A percentile compares a stretch with the other conserved stretches of the same genome.
Conservation (phyloP, 2,888 invertebrate genomes). For the Spilosoma lubricipeda region DNA sequence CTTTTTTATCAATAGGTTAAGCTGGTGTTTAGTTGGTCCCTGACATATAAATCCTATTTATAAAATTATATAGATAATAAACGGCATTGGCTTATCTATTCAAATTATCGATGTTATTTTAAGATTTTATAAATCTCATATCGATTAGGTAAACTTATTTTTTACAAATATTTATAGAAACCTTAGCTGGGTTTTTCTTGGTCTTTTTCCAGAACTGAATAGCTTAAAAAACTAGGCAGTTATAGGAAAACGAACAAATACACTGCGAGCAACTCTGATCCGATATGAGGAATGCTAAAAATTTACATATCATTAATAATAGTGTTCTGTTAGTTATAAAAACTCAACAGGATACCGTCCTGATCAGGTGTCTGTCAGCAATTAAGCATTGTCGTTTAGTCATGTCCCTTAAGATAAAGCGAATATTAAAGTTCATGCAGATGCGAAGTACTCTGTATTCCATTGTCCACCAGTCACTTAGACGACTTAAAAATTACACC, state of each 20-base stretch:
- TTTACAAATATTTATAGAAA: background rate
- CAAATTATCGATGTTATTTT: constrained; percentile 16
- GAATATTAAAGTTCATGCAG: too few relatives aligned
- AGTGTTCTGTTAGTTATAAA: background rate
- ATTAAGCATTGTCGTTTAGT: background rate
- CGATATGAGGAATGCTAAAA: background rate
- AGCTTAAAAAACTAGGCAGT: background rate
- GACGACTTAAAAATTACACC: background rate
- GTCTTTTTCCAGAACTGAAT: background rate
- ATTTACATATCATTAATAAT: background rate
- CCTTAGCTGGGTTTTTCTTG: too few relatives aligned
- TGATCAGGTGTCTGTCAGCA: background rate
- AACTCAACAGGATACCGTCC: background rate
- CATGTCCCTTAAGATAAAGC: background rate
- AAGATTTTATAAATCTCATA: constrained; percentile 9
- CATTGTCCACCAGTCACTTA: background rate
- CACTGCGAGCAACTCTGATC: background rate
- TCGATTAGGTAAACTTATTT: constrained; percentile 2
- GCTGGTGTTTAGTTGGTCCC: constrained; percentile 8
- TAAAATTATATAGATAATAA: constrained; percentile 19
- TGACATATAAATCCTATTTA: constrained; percentile 23
- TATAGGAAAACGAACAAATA: background rate
- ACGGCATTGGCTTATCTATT: constrained; percentile 20
- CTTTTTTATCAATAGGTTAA: constrained; percentile 13
- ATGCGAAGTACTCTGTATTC: too few relatives aligned